Conservation (phyloP, 2,113 vertebrate species). For the Tetraodon nigroviridis region DNA sequence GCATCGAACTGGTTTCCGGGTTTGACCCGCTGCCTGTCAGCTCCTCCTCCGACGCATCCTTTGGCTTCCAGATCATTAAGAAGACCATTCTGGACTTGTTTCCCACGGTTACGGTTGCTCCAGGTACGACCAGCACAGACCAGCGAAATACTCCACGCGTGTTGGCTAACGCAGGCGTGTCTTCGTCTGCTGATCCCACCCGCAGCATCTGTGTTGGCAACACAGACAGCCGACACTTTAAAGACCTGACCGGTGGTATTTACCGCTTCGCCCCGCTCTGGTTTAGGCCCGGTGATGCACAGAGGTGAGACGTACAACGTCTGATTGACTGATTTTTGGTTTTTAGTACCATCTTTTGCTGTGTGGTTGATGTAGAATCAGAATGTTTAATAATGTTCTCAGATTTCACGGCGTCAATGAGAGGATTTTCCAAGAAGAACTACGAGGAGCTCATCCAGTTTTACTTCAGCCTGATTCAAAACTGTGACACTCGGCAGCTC, state of each 20-base stretch:
- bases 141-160: not conserved
- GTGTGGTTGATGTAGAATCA: too few relatives aligned
- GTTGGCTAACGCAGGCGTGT: too few relatives aligned
- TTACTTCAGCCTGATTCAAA: slow-evolving; percentile 86
- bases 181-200: not conserved
- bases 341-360: too few relatives aligned
- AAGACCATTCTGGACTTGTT: slow-evolving; percentile 83
- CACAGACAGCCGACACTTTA: slow-evolving; percentile 90
- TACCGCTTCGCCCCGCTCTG: slow-evolving; percentile 82
- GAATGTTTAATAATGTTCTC: slow-evolving; percentile 6
- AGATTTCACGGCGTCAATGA: slow-evolving; percentile 91
- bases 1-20: slow-evolving; percentile 74
- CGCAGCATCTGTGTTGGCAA: slow-evolving; percentile 82
- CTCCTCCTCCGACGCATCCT: slow-evolving; percentile 76
- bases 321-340: too few relatives aligned
- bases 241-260: slow-evolving; percentile 76
- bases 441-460: slow-evolving; percentile 82
- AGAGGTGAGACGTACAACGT: slow-evolving; percentile 70
- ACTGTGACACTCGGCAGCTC: slow-evolving; percentile 75
- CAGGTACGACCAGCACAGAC: slow-evolving; percentile 71
- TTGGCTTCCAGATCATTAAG: slow-evolving; percentile 85
- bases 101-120: slow-evolving; percentile 80
- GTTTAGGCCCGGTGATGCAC: slow-evolving; percentile 70
- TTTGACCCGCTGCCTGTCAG: slow-evolving; percentile 86
- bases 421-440: slow-evolving; percentile 82